These are phyloP conservation scores for Protodeltote pygarga DNA, from an alignment of 2,888 invertebrate genomes.

Conservation along the genomic window DNA sequence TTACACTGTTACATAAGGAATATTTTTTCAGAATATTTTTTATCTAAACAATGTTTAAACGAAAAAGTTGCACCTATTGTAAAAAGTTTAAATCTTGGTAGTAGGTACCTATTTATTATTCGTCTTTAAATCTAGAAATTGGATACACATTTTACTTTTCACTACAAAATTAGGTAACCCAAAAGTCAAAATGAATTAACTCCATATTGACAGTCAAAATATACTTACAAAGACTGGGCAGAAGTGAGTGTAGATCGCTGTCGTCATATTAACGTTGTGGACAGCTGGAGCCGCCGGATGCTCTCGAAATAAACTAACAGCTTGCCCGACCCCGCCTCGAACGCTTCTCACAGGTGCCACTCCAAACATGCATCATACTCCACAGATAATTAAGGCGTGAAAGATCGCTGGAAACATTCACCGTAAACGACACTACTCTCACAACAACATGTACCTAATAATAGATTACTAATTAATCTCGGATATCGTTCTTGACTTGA, in stretches of 20 bases:
- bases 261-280: constrained; percentile 79
- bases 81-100: too few relatives aligned
- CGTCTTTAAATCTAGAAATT: too few relatives aligned
- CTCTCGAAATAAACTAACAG: constrained; percentile 76
- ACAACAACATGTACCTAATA: constrained; percentile 37
- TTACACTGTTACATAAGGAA: too few relatives aligned
- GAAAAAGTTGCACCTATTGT: too few relatives aligned
- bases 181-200: constrained; percentile 37
- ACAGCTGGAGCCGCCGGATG: constrained; percentile 82
- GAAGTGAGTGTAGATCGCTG: constrained; percentile 71
- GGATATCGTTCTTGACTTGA: constrained; percentile 8
- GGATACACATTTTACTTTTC: too few relatives aligned
- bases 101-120: too few relatives aligned
- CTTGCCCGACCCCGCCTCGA: constrained; percentile 30
- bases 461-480: constrained; percentile 46
- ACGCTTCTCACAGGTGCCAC: constrained; percentile 67
- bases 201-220: constrained; percentile 74
- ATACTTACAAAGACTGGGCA: constrained; percentile 68
- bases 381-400: constrained; percentile 66
- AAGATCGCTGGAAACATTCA: constrained; percentile 59
- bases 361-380: constrained; percentile 74
- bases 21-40: too few relatives aligned
- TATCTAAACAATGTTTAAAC: too few relatives aligned
- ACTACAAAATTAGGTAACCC: too few relatives aligned
- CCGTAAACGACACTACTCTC: constrained; percentile 33